A percentile compares a stretch with the other conserved stretches of the same genome.
Conservation (phyloP, 2,888 invertebrate genomes). For the Agapostemon virescens region DNA sequence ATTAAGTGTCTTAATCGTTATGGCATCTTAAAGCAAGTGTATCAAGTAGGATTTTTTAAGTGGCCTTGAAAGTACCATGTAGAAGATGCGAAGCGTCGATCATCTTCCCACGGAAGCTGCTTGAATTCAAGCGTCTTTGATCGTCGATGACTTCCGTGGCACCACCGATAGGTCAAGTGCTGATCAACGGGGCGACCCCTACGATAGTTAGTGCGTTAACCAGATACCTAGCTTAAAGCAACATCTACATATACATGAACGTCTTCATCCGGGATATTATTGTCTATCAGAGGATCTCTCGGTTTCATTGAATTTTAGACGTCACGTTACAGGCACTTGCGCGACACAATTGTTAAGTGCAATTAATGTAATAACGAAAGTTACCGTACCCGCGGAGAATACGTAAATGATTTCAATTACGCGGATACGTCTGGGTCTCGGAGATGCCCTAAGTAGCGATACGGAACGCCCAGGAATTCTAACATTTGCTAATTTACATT, state of each 20-base stretch:
- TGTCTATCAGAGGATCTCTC: neutral
- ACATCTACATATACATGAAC: neutral
- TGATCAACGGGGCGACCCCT: neutral
- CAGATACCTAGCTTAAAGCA: conserved; percentile 10
- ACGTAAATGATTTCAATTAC: neutral
- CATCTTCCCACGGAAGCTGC: neutral
- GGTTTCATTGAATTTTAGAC: neutral
- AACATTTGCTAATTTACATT: neutral
- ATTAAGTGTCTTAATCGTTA: neutral
- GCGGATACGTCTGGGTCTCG: neutral
- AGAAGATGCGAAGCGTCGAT: neutral
- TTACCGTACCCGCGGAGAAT: neutral
- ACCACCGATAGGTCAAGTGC: conserved; percentile 1
- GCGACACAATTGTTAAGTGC: neutral
- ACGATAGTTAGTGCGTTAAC: conserved; percentile 7
- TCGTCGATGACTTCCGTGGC: conserved; percentile 2
- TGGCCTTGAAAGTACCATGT: neutral
- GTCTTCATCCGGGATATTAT: neutral
- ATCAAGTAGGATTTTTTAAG: neutral
- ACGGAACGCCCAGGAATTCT: neutral
- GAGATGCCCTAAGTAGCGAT: neutral
- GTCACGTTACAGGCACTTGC: too few species aligned
- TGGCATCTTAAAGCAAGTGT: neutral
- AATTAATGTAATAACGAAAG: neutral
- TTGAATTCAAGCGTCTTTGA: neutral